Evolutionary conservation across 2,797 vertebrate species (phyloP), one percentile per base, ranked within the genome.

Genomic region (Hoplostethus mediterraneus): DNA sequence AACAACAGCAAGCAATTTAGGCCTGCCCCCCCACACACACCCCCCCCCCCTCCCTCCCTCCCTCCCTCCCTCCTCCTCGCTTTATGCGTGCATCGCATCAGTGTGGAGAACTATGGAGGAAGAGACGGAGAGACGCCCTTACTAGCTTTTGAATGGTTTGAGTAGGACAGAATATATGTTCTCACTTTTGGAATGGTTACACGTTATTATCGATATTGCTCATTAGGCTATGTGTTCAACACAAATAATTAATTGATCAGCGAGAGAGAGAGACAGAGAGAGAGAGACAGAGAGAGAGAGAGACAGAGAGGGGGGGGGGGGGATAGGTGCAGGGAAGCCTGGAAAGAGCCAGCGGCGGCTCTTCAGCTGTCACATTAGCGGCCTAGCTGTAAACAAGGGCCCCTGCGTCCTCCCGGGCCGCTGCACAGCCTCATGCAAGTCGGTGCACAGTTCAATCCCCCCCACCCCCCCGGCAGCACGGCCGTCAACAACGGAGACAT

Each of bases 361-460:
- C 79, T 63, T 96, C 96, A 96, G 95, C 96, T 96, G 96, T 96
- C 96, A 95, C 95, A 95, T 96, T 95, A 95, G 94, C 93, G 88
- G 89, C 70, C 77, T 94, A 87, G 94, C 93, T 94, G 96, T 96
- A 97, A 97, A 97, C 95, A 92, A 96, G 95, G 92, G 94, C 92
- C 95, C 92, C 81, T 69, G 90, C 91, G 92, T 93, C 91, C 92
- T 92, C 92, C 92, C 89, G 86, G 88, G 85, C 87, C 77, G 91
- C 94, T 95, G 88, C 94, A 93, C 93, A 96, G 95, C 79, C 95
- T 94, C 95, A 95, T 94, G 92, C 95, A 95, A 95, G 95, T 91
- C 85, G 89, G 86, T 85, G 86, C 81, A 82, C 93, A 95, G 95
- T 95, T 95, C 95, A 95, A 92, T 92, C 93, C 93, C 59, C 17